phyloP scores from a whole-genome alignment of 92 coral and sea anemone genomes.

The Palythoa heliodiscus region DNA sequence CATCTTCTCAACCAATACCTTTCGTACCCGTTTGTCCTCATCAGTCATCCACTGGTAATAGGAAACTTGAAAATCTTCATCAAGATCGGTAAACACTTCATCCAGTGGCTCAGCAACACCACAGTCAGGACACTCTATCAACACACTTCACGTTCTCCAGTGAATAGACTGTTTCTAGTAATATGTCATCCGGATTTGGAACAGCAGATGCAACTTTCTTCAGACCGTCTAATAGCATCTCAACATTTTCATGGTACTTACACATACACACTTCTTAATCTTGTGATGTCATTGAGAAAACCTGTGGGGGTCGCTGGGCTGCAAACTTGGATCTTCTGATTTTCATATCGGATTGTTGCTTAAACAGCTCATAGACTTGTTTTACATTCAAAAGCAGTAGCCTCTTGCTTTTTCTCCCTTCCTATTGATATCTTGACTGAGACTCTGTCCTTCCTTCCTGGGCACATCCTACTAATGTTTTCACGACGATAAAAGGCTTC shows the following conservation, averaged over 20 bases:
- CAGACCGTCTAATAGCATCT: constrained; percentile 49
- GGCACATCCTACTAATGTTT: constrained; percentile 57
- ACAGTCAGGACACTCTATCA: constrained; percentile 53
- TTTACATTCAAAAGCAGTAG: constrained; percentile 53
- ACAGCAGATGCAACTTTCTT: constrained; percentile 33
- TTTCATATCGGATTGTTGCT: constrained; percentile 33
- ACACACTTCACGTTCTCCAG: constrained; percentile 54
- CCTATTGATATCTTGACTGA: constrained; percentile 56
- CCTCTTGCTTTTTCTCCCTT: constrained; percentile 1
- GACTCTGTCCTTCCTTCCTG: constrained; percentile 60
- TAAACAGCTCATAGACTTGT: constrained; percentile 46
- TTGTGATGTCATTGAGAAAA: constrained; percentile 54
- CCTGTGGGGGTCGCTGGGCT: constrained; percentile 53
- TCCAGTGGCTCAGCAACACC: constrained; percentile 51
- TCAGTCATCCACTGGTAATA: constrained; percentile 55
- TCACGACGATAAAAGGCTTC: constrained; percentile 57
- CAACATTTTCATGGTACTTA: constrained; percentile 60
- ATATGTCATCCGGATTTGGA: constrained; percentile 48
- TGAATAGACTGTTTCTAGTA: constrained; percentile 51
- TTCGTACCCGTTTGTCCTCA: constrained; percentile 50
- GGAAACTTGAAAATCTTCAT: constrained; percentile 40
- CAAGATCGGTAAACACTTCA: constrained; percentile 35
- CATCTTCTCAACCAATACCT: constrained; percentile 45
- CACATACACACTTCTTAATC: constrained; percentile 58
- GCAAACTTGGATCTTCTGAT: constrained; percentile 58